phyloP scores from a whole-genome alignment of 2,113 vertebrate genomes.

The Pseudorectes ferrugineus region DNA sequence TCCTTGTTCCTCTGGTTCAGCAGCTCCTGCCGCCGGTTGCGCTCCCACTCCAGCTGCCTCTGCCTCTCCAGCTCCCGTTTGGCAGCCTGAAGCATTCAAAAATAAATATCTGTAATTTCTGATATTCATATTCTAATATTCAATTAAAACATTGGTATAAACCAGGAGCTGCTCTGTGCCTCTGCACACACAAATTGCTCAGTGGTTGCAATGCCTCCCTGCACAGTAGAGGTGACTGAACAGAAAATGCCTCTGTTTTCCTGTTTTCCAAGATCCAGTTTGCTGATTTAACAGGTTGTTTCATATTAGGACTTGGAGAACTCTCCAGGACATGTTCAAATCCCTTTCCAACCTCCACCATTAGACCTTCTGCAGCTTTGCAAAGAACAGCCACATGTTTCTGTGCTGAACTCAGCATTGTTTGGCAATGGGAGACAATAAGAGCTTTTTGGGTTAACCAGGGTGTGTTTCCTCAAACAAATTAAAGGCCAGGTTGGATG shows the following conservation, averaged over 20 bases:
- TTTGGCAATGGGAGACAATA: background rate
- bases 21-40: slow-evolving; percentile 92
- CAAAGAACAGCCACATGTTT: background rate
- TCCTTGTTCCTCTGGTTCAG: slow-evolving; percentile 93
- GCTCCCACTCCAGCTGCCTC: slow-evolving; percentile 94
- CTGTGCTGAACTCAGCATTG: background rate
- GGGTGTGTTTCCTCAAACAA: background rate
- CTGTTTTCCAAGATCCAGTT: background rate
- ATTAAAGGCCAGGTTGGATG: background rate
- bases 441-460: background rate
- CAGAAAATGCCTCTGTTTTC: background rate
- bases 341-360: background rate
- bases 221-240: background rate
- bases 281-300: background rate
- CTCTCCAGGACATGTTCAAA: background rate
- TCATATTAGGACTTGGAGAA: background rate
- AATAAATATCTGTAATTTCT: fast-evolving
- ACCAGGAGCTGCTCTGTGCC: background rate
- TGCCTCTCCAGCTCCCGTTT: slow-evolving; percentile 95
- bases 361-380: background rate
- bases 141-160: background rate
- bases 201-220: background rate
- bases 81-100: slow-evolving; percentile 76
- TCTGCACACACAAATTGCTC: background rate
- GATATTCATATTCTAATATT: too few species aligned